Evolutionary conservation across 2,113 vertebrate species (phyloP).

Genomic region (Python bivittatus): DNA sequence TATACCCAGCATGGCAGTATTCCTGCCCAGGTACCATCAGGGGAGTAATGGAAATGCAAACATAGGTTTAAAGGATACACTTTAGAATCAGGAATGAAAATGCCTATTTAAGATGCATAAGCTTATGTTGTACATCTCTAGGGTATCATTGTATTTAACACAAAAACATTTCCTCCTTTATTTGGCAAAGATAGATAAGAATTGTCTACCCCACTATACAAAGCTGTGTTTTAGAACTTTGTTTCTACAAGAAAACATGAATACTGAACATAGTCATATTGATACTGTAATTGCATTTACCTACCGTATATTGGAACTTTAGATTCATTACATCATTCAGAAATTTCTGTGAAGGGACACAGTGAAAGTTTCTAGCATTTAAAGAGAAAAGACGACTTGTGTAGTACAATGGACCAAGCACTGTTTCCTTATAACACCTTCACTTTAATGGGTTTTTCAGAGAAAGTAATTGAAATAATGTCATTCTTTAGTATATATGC

Average conservation of each 20-base stretch:
- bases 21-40: slow-evolving; percentile 20
- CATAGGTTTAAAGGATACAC: slow-evolving; percentile 43
- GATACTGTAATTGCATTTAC: slow-evolving; percentile 13
- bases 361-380: accelerated
- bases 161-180: slow-evolving; percentile 50
- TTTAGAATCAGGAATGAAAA: slow-evolving; percentile 60
- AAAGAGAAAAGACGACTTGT: neutral
- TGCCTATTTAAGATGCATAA: slow-evolving; percentile 49
- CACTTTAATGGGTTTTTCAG: slow-evolving; percentile 13
- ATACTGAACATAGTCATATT: slow-evolving; percentile 22
- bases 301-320: neutral
- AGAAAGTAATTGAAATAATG: neutral
- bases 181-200: slow-evolving; percentile 31
- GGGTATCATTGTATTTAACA: slow-evolving; percentile 52
- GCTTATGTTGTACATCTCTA: slow-evolving; percentile 29
- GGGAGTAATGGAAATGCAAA: slow-evolving; percentile 45
- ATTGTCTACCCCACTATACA: neutral
- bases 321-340: accelerated
- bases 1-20: neutral
- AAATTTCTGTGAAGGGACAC: neutral
- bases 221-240: slow-evolving; percentile 14
- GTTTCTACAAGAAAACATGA: slow-evolving; percentile 6
- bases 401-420: slow-evolving; percentile 1
- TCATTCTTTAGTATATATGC: neutral
- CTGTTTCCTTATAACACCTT: neutral